These are phyloP conservation scores for Cygnus olor DNA, from an alignment of 2,797 vertebrate species.

Conservation along the genomic window DNA sequence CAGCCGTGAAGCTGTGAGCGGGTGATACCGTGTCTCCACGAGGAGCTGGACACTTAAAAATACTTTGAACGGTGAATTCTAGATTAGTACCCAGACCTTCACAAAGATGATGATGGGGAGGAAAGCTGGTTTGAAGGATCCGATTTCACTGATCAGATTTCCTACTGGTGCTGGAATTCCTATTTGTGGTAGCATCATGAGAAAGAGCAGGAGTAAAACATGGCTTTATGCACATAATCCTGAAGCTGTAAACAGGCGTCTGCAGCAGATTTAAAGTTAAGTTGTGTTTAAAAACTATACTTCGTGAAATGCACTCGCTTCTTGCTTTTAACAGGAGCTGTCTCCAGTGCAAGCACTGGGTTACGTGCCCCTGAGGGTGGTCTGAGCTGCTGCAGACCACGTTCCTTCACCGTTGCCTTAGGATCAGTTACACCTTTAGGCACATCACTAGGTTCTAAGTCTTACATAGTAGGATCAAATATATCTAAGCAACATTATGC, in stretches of 20 bases:
- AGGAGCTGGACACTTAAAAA: not conserved
- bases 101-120: not conserved
- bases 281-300: not conserved
- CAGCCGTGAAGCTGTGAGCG: not conserved
- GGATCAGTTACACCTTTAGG: conserved; percentile 23
- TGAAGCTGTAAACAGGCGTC: conserved; percentile 2
- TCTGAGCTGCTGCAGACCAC: not conserved
- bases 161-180: not conserved
- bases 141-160: not conserved
- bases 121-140: not conserved
- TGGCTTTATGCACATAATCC: not conserved
- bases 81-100: not conserved
- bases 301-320: not conserved
- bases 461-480: not conserved
- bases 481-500: not conserved
- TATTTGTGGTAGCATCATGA: not conserved
- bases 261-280: not conserved
- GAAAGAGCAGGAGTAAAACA: not conserved
- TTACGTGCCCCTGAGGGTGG: not conserved
- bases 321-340: not conserved
- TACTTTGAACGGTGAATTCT: not conserved
- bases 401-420: not conserved
- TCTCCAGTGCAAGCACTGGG: not conserved
- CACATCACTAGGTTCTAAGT: not conserved
- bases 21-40: not conserved